Conservation (phyloP, 2,113 vertebrate genomes). For the Morone chrysops region DNA sequence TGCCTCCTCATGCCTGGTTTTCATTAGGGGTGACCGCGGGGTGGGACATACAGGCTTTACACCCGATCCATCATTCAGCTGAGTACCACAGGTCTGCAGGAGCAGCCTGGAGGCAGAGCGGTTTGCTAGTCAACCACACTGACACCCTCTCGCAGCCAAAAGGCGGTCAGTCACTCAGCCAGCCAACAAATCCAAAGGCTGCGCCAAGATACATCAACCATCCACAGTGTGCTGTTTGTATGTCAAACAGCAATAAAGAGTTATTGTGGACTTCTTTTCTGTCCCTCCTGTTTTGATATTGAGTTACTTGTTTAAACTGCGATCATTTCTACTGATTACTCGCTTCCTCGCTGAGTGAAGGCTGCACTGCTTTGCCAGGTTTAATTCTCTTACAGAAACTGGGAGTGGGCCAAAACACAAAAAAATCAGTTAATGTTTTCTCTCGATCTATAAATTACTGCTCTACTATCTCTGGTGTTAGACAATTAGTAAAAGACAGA, state of each 20-base stretch:
- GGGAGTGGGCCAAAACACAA: conserved; percentile 23
- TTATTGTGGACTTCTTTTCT: conserved; percentile 50
- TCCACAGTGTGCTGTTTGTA: conserved; percentile 51
- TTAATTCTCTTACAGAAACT: conserved; percentile 15
- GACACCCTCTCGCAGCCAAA: conserved; percentile 59
- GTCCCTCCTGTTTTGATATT: conserved; percentile 52
- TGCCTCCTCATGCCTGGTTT: conserved; percentile 55
- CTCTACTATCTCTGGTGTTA: neutral
- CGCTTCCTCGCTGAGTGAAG: conserved; percentile 44
- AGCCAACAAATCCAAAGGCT: conserved; percentile 56
- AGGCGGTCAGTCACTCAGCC: conserved; percentile 46
- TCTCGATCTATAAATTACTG: neutral
- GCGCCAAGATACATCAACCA: conserved; percentile 56
- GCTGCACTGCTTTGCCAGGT: conserved; percentile 2
- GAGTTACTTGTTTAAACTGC: conserved; percentile 51
- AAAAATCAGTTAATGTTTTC: conserved; percentile 22
- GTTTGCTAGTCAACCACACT: conserved; percentile 62
- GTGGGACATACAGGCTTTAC: conserved; percentile 49
- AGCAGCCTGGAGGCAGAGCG: conserved; percentile 50
- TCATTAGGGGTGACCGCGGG: conserved; percentile 55
- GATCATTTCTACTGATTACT: conserved; percentile 50
- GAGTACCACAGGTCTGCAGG: conserved; percentile 58
- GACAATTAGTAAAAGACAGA: conserved; percentile 7
- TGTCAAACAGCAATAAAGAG: conserved; percentile 48
- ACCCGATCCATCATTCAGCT: conserved; percentile 60